phyloP scores from a whole-genome alignment of 2,888 invertebrate genomes.

The Drosophila leonis region DNA sequence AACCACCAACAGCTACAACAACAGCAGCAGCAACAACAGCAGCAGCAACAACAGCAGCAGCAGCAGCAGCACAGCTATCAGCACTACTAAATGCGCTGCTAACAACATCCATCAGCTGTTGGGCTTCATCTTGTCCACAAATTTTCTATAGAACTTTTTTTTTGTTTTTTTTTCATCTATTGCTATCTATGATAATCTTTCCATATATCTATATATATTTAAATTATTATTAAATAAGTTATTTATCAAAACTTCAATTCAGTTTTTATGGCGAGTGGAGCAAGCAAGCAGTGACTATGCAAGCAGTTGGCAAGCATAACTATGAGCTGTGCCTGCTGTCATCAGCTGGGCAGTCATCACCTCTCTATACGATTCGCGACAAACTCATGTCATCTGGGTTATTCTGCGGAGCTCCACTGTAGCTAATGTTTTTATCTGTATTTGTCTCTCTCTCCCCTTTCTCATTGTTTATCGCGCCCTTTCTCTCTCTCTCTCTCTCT shows the following conservation, averaged over 20 bases:
- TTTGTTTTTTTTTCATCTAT: constrained; percentile 35
- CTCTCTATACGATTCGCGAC: no score
- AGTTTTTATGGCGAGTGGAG: neutral
- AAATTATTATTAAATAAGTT: constrained; percentile 72
- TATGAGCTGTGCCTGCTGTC: no score
- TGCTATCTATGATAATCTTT: constrained; percentile 18
- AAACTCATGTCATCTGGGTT: no score
- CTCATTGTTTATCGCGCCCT: no score
- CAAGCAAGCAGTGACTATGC: no score
- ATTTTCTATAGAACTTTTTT: constrained; percentile 14
- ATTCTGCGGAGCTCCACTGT: no score
- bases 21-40: no score
- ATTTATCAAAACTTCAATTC: constrained; percentile 51
- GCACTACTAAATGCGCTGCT: constrained; percentile 40
- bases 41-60: constrained; percentile 72
- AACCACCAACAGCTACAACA: constrained; percentile 71
- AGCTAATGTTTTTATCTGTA: no score
- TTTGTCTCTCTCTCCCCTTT: no score
- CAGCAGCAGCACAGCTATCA: constrained; percentile 61
- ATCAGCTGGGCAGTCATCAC: no score
- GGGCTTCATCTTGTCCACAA: constrained; percentile 31
- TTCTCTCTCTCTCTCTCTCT: no score
- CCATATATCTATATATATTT: constrained; percentile 37
- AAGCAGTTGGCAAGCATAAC: no score
- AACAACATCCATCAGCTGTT: neutral